phyloP scores from a whole-genome alignment of 2,797 vertebrate genomes.

The Enteromius thamalakanensis region DNA sequence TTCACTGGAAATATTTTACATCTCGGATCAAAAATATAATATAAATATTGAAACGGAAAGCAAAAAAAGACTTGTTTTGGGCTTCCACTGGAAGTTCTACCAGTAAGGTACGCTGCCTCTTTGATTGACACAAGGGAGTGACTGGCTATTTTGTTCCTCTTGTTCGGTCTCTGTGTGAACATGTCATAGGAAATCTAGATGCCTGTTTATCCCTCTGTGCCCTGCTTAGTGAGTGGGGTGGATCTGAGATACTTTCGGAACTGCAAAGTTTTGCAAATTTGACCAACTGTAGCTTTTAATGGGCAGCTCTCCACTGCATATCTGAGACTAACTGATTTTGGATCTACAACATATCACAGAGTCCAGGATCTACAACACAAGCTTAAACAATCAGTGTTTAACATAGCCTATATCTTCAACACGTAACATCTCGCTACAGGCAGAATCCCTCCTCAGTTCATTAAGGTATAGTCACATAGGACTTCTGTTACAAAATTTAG shows the following conservation, averaged over 20 bases:
- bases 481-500: slow-evolving; percentile 5
- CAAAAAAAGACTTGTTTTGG: neutral
- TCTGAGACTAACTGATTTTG: slow-evolving; percentile 10
- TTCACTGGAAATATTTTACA: slow-evolving; percentile 65
- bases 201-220: slow-evolving; percentile 3
- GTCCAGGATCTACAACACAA: slow-evolving; percentile 19
- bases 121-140: neutral
- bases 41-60: slow-evolving; percentile 38
- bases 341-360: slow-evolving; percentile 11
- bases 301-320: neutral
- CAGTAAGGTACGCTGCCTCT: neutral
- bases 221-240: slow-evolving; percentile 5
- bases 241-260: slow-evolving; percentile 2
- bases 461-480: slow-evolving; percentile 5
- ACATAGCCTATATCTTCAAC: slow-evolving; percentile 22
- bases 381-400: slow-evolving; percentile 15
- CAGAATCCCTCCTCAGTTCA: neutral
- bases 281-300: neutral
- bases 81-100: neutral
- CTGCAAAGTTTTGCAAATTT: neutral
- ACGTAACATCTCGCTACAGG: slow-evolving; percentile 6
- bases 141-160: slow-evolving; percentile 18
- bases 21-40: slow-evolving; percentile 28
- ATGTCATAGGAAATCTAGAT: slow-evolving; percentile 29
- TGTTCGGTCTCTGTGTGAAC: slow-evolving; percentile 29